Percentiles rank a stretch among this genome's conserved stretches.
phyloP scores from a whole-genome alignment of 2,888 invertebrate genomes.

The Nebria brevicollis region DNA sequence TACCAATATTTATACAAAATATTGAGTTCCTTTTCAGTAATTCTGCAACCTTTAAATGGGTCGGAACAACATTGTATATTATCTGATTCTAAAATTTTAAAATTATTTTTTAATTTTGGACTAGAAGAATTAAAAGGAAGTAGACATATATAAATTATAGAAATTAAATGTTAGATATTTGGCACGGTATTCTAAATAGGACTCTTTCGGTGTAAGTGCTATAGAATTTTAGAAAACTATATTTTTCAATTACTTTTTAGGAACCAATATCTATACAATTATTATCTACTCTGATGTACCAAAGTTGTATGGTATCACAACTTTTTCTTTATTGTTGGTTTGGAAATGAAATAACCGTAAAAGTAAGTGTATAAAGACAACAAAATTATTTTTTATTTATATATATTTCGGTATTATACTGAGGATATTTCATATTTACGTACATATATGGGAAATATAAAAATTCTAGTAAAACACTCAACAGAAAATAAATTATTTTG shows the following conservation, averaged over 20 bases:
- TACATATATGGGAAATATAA: not conserved
- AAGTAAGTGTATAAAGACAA: conserved; percentile 59
- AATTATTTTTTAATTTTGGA: too few species aligned
- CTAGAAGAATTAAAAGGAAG: too few species aligned
- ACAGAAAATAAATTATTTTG: not conserved
- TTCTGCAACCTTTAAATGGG: too few species aligned
- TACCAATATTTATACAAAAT: too few species aligned
- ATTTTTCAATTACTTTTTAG: too few species aligned
- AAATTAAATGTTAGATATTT: too few species aligned
- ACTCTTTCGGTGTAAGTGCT: not conserved
- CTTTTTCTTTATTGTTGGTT: conserved; percentile 69
- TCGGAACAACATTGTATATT: too few species aligned
- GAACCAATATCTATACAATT: conserved; percentile 51
- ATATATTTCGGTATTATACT: not conserved
- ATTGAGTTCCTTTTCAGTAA: too few species aligned
- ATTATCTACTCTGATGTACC: conserved; percentile 66
- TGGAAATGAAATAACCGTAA: conserved; percentile 67
- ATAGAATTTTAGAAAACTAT: conserved; percentile 20
- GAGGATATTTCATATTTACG: not conserved
- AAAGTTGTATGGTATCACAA: conserved; percentile 67
- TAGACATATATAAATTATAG: too few species aligned
- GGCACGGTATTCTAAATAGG: too few species aligned
- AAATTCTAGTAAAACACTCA: not conserved
- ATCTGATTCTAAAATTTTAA: too few species aligned
- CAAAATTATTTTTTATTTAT: not conserved